Conservation (phyloP, 2,113 vertebrate species). For the Dicentrarchus labrax region DNA sequence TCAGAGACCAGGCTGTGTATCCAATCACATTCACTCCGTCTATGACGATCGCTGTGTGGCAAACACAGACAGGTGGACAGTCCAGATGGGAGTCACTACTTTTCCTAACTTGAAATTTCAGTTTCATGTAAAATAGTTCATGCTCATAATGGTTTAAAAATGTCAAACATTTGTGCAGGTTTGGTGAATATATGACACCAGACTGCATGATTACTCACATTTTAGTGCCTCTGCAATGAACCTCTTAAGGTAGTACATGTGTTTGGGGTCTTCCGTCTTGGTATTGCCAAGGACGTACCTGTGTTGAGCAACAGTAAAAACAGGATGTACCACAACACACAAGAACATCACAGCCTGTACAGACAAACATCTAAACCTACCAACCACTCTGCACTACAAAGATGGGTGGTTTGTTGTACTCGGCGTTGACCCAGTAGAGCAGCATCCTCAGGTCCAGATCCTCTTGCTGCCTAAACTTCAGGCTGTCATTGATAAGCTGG, state of each 20-base stretch:
- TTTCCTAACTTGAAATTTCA: background rate
- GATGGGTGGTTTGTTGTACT: slow-evolving; percentile 92
- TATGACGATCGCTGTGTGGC: slow-evolving; percentile 87
- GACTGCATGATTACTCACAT: slow-evolving; percentile 81
- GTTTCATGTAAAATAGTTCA: background rate
- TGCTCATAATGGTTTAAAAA: background rate
- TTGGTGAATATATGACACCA: background rate
- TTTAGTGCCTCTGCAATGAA: slow-evolving; percentile 95
- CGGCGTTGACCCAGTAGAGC: slow-evolving; percentile 92
- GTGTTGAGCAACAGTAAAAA: slow-evolving; percentile 16
- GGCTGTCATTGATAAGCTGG: slow-evolving; percentile 90
- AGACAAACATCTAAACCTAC: slow-evolving; percentile 64
- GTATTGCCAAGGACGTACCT: slow-evolving; percentile 90
- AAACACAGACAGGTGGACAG: slow-evolving; percentile 9
- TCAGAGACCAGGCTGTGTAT: slow-evolving; percentile 96
- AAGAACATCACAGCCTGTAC: background rate
- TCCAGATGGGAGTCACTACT: background rate
- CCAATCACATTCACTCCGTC: slow-evolving; percentile 92
- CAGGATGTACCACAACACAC: background rate
- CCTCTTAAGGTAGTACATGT: slow-evolving; percentile 96
- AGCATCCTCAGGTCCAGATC: slow-evolving; percentile 93
- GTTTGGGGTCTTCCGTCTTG: slow-evolving; percentile 93
- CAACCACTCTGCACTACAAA: slow-evolving; percentile 99
- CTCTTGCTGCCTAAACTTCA: slow-evolving; percentile 94
- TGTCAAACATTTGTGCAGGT: background rate